A percentile compares a stretch with the other conserved stretches of the same genome.
Conservation (phyloP, 2,113 vertebrate genomes). For the Corythaeola cristata region DNA sequence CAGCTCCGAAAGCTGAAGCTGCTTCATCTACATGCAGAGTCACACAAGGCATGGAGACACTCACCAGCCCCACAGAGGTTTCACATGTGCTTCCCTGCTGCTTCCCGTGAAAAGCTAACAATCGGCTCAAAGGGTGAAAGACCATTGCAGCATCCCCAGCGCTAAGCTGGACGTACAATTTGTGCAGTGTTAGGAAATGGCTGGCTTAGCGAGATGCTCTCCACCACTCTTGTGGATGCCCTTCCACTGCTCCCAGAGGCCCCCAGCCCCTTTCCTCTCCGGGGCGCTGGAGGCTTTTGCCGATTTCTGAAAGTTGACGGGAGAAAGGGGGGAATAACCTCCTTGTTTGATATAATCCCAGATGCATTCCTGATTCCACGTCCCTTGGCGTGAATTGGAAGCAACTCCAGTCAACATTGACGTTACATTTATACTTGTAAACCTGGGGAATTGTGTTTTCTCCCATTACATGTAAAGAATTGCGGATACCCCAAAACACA, state of each 20-base stretch:
- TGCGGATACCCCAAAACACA: background rate
- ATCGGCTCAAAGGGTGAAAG: slow-evolving; percentile 61
- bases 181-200: slow-evolving; percentile 51
- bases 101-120: slow-evolving; percentile 79
- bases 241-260: slow-evolving; percentile 37
- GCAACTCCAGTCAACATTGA: background rate
- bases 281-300: slow-evolving; percentile 17
- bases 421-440: background rate
- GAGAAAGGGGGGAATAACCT: background rate
- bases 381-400: background rate
- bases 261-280: slow-evolving; percentile 1
- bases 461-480: background rate
- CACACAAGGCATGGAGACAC: slow-evolving; percentile 86
- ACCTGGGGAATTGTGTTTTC: background rate
- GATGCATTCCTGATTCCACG: background rate
- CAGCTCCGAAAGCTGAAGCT: slow-evolving; percentile 80
- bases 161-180: slow-evolving; percentile 50
- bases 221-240: slow-evolving; percentile 5
- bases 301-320: slow-evolving; percentile 24
- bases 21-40: slow-evolving; percentile 98
- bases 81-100: slow-evolving; percentile 81
- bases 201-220: slow-evolving; percentile 42
- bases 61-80: slow-evolving; percentile 68
- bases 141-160: slow-evolving; percentile 54
- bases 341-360: background rate